Evolutionary conservation across 2,888 invertebrate species (phyloP), one percentile per base, ranked within the genome.

Genomic region (Limnephilus lunatus): DNA sequence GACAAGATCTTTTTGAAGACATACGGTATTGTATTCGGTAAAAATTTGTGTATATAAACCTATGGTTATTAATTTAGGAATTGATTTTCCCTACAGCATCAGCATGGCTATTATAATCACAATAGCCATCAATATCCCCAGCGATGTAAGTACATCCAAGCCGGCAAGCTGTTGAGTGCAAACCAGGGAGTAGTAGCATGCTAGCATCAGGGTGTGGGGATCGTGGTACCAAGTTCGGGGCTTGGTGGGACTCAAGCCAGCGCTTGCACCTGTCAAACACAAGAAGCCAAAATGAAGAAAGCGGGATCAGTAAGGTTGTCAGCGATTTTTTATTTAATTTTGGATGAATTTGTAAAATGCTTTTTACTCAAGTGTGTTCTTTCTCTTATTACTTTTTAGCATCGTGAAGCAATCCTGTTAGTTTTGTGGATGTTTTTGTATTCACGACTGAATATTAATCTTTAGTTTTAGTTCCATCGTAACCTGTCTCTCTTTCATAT

Each of bases 121-220:
- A 94, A 98, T 96, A 95, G 98, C 98, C 95, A 98, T 96, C 95
- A 98, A 95, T 95, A 98, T 96, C 95, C 97, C 97, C 95, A 98
- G 96, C 95, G 97, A 96, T 95, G 97, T 97, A 95, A 98, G 96
- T 95, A 97, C 96, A 96, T 98, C 98, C 95, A 97, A 95, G 94
- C 97, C 97, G 94, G 97, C 97, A 95, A 98, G 95, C 95, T 97
- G 97, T 95, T 97, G 97, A 94, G 97, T 96, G 95, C 97, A 97
- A 97, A 97, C 97, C 96, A 97, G 95, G 95, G 97, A 97, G 96
- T 97, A 97, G 94, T 97, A 97, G 96, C 97, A 97, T 97, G 98
- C 97, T 96, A 98, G 96, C 96, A 97, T 96, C 96, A 97, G 95
- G 95, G 97, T 97, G 96, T 97, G 95, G 94, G 96, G 96, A 95